Conservation (phyloP, 2,888 invertebrate genomes). For the Ornithoptera alexandrae region DNA sequence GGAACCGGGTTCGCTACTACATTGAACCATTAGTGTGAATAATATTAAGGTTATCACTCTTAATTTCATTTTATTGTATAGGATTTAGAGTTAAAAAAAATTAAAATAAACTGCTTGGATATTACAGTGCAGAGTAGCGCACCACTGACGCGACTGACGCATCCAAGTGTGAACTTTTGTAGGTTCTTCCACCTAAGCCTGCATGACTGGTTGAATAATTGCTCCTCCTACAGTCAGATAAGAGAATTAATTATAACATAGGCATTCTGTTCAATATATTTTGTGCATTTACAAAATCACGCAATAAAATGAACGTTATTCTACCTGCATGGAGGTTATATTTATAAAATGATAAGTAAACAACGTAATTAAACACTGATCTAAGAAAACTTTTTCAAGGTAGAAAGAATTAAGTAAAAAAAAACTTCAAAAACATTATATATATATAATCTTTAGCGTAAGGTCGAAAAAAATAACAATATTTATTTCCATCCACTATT, state of each 20-base stretch:
- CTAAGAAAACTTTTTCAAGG: too few relatives aligned
- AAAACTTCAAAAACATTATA: too few relatives aligned
- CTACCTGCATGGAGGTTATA: background rate
- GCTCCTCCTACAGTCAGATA: background rate
- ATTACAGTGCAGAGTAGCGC: background rate
- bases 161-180: background rate
- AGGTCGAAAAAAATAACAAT: too few relatives aligned
- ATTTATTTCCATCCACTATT: too few relatives aligned
- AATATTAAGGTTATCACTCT: conserved; percentile 4
- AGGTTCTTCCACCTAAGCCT: background rate
- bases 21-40: conserved; percentile 5
- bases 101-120: background rate
- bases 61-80: conserved; percentile 12
- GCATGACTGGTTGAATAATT: conserved; percentile 11
- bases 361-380: too few relatives aligned
- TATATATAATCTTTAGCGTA: too few relatives aligned
- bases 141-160: conserved; percentile 3
- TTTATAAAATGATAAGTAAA: too few relatives aligned
- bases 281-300: background rate
- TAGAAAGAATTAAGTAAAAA: too few relatives aligned
- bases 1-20: conserved; percentile 14
- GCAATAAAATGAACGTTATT: background rate
- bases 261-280: background rate
- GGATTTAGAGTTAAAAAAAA: background rate
- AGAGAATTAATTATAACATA: background rate